phyloP scores from a whole-genome alignment of 2,113 vertebrate genomes.

The Notiomystis cincta region DNA sequence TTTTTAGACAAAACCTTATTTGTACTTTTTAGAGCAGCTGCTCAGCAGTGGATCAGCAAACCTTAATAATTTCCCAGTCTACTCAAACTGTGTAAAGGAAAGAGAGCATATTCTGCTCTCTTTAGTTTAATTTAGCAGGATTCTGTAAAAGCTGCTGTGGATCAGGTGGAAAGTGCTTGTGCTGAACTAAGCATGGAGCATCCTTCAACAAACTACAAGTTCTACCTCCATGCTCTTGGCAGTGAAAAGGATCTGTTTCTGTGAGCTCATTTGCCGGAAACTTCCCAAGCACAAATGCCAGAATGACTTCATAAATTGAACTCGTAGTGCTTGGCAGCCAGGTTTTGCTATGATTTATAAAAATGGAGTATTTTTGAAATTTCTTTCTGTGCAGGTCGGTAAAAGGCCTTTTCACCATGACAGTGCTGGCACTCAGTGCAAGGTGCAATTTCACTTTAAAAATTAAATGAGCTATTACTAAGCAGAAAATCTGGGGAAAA shows the following conservation, averaged over 20 bases:
- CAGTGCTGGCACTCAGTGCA: not conserved
- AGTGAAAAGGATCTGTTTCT: not conserved
- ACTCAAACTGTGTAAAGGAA: not conserved
- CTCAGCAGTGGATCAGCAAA: not conserved
- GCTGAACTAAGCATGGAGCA: not conserved
- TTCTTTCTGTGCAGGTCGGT: not conserved
- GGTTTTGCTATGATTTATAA: conserved; percentile 16
- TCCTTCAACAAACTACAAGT: not conserved
- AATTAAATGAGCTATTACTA: not conserved
- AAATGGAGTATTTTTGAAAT: not conserved
- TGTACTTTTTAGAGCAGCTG: not conserved
- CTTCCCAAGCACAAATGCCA: not conserved
- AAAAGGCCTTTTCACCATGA: not conserved
- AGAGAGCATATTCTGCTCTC: not conserved
- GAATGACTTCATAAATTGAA: not conserved
- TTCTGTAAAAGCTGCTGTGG: not conserved
- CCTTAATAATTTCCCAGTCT: not conserved
- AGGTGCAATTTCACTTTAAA: not conserved
- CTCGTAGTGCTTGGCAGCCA: not conserved
- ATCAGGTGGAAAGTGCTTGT: not conserved
- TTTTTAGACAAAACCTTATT: not conserved
- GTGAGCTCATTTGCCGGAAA: not conserved
- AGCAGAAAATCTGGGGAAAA: not conserved
- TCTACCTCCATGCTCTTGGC: not conserved
- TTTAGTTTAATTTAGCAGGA: not conserved